Base-by-base conservation (phyloP, 2,113 vertebrate species). In the Rhabdornis inornatus region DNA sequence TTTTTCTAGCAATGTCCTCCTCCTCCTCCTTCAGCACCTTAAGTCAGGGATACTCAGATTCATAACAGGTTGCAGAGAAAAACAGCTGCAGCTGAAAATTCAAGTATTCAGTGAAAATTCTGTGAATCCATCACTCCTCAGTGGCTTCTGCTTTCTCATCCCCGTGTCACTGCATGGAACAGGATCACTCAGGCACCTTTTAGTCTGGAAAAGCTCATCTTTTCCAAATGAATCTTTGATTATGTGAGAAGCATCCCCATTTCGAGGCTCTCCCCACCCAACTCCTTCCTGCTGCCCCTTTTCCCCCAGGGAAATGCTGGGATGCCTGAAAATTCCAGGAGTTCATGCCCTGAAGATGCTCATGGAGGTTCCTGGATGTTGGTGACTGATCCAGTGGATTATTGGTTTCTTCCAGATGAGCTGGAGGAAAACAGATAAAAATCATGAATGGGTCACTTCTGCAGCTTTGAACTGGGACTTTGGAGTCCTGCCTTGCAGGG, bases 101-200 rank as follows among this genome's bases (percentile, higher is more conserved):
- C 12, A 47, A 60, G 28, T 56, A 20, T 40, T 57, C 7, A 33
- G 28, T 28, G 55, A 83, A 68, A 53, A 61, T 40, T 20, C 28
- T 24, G 25, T 10, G 30, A 78, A 81, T 39, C 56, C 25, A 6
- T 47, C 39, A 15, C 39, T 39, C 35, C 42, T 65, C 11, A 10
- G 47, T 13, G 47, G 39, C 8, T 78, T 85, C 59, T 79, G 42
- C 14, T 40, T 59, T 42, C 47, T 30, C 50, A 39, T 6, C 66
- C 33, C 37, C 33, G 27, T 35, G 13, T 25, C 60, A 49, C 35
- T 25, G 2, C 33, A 19, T 0, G 0, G 25, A 71, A 3, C 0
- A 0, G 27, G 44, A 25, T 66, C 78, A 14, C 56, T 60, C 56
- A 19, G 53, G 37, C 6, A 2, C 47, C n/a, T 68, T 24, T 47